phyloP scores from a whole-genome alignment of 2,113 vertebrate species.

The Ciconia stormi region DNA sequence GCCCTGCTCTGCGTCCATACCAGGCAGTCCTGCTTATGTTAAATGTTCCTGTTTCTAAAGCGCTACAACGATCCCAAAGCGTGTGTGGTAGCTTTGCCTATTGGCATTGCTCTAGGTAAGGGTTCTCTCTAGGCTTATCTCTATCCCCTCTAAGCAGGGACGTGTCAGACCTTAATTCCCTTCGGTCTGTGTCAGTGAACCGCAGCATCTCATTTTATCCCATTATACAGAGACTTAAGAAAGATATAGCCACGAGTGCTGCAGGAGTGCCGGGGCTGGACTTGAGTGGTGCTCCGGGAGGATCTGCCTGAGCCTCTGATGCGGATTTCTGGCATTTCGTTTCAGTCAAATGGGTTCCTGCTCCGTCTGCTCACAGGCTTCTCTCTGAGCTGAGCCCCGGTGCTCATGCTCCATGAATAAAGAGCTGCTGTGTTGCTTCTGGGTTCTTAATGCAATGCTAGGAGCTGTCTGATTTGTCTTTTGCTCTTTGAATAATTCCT shows the following conservation, averaged over 20 bases:
- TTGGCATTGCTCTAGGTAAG: neutral
- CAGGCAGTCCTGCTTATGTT: neutral
- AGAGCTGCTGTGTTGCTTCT: neutral
- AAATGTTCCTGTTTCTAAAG: neutral
- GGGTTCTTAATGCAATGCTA: neutral
- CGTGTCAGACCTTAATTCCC: slow-evolving; percentile 51
- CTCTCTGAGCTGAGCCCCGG: neutral
- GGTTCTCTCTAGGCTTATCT: slow-evolving; percentile 26
- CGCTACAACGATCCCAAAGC: neutral
- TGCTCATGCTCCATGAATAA: neutral
- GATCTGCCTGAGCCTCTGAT: neutral
- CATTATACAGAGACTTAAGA: slow-evolving; percentile 27
- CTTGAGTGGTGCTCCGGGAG: neutral
- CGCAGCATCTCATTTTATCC: slow-evolving; percentile 51
- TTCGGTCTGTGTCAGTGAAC: slow-evolving; percentile 36
- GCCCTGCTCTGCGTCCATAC: neutral
- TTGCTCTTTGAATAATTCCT: slow-evolving; percentile 3
- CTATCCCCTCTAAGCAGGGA: slow-evolving; percentile 45
- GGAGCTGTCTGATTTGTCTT: neutral
- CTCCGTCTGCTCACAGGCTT: neutral
- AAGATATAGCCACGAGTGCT: neutral
- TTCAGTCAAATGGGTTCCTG: neutral
- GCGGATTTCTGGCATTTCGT: neutral
- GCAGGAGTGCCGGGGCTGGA: neutral
- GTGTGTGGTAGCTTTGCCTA: neutral